Evolutionary conservation across 1,140 invertebrate species (phyloP).

Genomic region (Brachionus angularis): DNA sequence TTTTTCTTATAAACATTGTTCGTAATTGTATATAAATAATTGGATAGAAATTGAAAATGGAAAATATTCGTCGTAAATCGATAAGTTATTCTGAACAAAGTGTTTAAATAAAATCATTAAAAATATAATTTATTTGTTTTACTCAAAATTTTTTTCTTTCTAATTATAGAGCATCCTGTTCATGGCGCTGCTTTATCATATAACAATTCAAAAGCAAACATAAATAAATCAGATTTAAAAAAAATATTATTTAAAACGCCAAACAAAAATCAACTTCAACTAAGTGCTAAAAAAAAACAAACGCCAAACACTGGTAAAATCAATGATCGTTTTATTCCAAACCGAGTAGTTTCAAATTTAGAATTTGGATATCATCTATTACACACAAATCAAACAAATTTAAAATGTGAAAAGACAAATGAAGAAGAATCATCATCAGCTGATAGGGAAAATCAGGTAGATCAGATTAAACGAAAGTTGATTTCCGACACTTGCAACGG

Average conservation of each 20-base stretch:
- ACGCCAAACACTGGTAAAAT: constrained; percentile 1
- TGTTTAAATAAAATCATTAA: neutral
- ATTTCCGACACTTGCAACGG: constrained; percentile 36
- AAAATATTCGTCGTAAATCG: constrained; percentile 13
- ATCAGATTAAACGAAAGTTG: constrained; percentile 24
- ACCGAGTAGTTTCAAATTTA: constrained; percentile 10
- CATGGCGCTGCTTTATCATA: neutral
- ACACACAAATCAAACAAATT: neutral
- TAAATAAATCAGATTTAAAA: constrained; percentile 29
- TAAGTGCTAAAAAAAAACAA: constrained; percentile 39
- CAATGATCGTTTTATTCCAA: constrained; percentile 38
- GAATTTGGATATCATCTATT: constrained; percentile 39
- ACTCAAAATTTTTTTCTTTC: neutral
- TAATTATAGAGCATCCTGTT: neutral
- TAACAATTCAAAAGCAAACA: neutral
- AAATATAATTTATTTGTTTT: neutral
- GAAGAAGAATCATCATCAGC: too few relatives aligned
- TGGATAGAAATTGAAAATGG: constrained; percentile 38
- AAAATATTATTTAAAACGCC: constrained; percentile 42
- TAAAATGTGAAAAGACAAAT: too few relatives aligned
- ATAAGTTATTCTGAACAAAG: constrained; percentile 28
- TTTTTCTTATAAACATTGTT: too few relatives aligned
- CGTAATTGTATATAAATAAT: too few relatives aligned
- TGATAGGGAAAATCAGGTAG: constrained; percentile 30
- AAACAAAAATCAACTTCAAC: neutral